Base-by-base conservation (phyloP, 2,888 invertebrate species). In the Agrenia bidenticulata region DNA sequence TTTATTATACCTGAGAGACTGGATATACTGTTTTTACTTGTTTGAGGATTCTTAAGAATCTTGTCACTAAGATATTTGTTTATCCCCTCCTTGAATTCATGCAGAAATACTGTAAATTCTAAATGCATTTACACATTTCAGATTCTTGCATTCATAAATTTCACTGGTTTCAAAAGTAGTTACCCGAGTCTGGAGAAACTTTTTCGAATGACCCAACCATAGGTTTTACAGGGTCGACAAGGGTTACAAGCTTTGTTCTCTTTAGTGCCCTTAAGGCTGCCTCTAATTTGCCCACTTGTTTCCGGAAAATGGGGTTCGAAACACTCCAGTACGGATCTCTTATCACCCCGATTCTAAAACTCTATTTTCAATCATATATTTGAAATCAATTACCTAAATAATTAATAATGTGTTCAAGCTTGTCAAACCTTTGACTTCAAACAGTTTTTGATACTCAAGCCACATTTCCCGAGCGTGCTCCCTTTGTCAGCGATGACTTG, bases 81-180 rank as follows among this genome's bases (percentile, higher is more conserved):
- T 7, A 72, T 51, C 13, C 53, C 64, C 26, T 56, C 11, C 32
- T 70, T 70, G 50, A 70, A 70, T 21, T 72, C 72, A 32, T 68
- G 67, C 0, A 23, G 23, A 1, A 72, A 32, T 11, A 70, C 61
- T 19, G 45, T 60, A 1, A 66, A 24, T 15, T 67, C 72, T 32
- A 32, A 4, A 32, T 32, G 32, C 4, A 32, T 7, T 7, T 11
- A 32, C 32, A 32, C 4, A 32, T n/a, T n/a, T n/a, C 39, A 39
- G 39, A 7, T 11, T 39, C 39, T 11, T 7, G 9, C 39, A 39
- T 39, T 15, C 19, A 45, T 5, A 45, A 15, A 45, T 9, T n/a
- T 45, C 45, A 45, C 45, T 17, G 45, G 5, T 45, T 45, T 45
- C 9, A 45, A 19, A 17, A 19, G 5, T 5, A 45, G 2, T 45